Evolutionary conservation across 2,888 invertebrate species (phyloP), one percentile per base, ranked within the genome.

Genomic region (Spilosoma lubricipeda): DNA sequence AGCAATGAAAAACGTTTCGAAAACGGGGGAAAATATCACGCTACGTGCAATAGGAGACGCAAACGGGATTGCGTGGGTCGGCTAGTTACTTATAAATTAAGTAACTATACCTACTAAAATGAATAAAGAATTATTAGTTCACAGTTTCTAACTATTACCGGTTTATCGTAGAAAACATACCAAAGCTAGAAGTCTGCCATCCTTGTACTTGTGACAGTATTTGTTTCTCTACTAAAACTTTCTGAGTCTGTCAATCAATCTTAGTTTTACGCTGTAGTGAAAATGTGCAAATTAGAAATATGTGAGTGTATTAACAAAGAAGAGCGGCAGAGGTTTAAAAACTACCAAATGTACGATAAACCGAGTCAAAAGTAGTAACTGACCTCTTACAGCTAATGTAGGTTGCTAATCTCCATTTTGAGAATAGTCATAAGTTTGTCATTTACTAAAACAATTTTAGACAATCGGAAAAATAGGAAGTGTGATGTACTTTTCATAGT

Each of bases 401-500:
- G 63, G 30, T 63, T 30, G 15, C 7, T 27, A 63, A 63, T 63
- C 63, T 63, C 18, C 30, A 63, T 63, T 63, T 63, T 63, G 15
- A 63, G 63, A 63, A 63, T 15, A 63, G 20, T 65, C 23, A 23
- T 65, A 36, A 36, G 64, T 33, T 64, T 20, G 20, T 36, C 36
- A 3, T 65, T 27, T 20, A 33, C 11, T 15, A 56, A 52, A n/a
- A n/a, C 39, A 3, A 30, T 67, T 42, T 67, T 59, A 15, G 30
- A 4, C 27, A 67, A 33, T 42, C 42, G 39, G 68, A 48, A 64
- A 36, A 67, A 64, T 64, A 45, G 45, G 45, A 42, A 23, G 11
- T 72, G 63, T 63, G 8, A 48, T 7, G 11, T 30, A 36, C 65
- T 67, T 39, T 45, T 67, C 63, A 59, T 56, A 39, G 64, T 64